A percentile compares a stretch with the other conserved stretches of the same genome.
Evolutionary conservation across 2,797 vertebrate genomes (phyloP).

Genomic region (Eupleurogrammus muticus): DNA sequence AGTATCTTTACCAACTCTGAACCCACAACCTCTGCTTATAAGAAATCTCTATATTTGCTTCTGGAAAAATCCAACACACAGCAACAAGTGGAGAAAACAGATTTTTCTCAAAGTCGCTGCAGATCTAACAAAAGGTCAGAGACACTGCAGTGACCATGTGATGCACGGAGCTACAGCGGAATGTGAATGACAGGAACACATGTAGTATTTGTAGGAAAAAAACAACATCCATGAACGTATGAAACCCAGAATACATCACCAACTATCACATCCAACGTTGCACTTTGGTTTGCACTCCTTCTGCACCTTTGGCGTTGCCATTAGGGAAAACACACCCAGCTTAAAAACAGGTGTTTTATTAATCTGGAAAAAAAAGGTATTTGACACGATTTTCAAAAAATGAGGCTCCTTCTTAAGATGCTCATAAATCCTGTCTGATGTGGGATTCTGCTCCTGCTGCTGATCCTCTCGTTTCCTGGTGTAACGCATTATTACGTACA

Average conservation of each 20-base stretch:
- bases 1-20: too few relatives aligned
- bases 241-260: too few relatives aligned
- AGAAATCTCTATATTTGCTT: too few relatives aligned
- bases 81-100: background rate
- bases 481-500: conserved; percentile 35
- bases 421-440: background rate
- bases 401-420: background rate
- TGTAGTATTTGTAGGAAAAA: too few relatives aligned
- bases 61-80: background rate
- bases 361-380: background rate
- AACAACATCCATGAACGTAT: too few relatives aligned
- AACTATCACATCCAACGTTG: too few relatives aligned
- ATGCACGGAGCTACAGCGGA: background rate
- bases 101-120: background rate
- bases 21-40: too few relatives aligned
- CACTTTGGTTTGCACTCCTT: too few relatives aligned
- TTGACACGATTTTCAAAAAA: background rate
- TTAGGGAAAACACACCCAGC: background rate
- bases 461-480: background rate
- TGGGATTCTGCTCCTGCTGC: background rate
- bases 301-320: background rate
- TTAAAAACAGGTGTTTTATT: conserved; percentile 4
- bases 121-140: background rate
- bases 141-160: background rate
- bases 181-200: too few relatives aligned